Base-by-base conservation (phyloP, 2,888 invertebrate genomes). In the Ommatoiulus sabulosus region DNA sequence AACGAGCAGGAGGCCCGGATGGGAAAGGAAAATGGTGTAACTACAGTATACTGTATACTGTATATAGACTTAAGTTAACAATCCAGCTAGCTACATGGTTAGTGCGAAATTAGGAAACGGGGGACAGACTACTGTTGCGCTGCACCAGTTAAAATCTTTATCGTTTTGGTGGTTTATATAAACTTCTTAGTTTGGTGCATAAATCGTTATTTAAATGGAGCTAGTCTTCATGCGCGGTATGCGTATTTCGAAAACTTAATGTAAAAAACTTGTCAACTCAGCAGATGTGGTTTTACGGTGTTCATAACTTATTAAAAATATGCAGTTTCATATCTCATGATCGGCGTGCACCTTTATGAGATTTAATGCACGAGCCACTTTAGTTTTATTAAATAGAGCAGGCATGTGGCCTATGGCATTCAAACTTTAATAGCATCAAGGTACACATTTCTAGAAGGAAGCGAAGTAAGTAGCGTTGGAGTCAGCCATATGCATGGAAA, bases 351-450 rank as follows among this genome's bases (percentile, higher is more conserved):
- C 80, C 80, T 80, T 80, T 80, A 35, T 35, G 35, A 80, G 35
- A 80, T 35, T 80, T 35, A 24, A 80, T 80, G 80, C 80, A 0
- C 80, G 15, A 80, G 35, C 80, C 80, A 80, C 80, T 80, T 80
- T 80, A 15, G 35, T 35, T 80, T 35, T 80, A 80, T 80, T 80
- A 80, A 80, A 80, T 80, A 35, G 35, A 12, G 80, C 80, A 35
- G 80, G 80, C 35, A 35, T 80, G 35, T 80, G 80, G 80, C 80
- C 80, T 35, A 80, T 80, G 80, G 80, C 80, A 80, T 80, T 80
- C 12, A 43, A 12, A 35, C 80, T 80, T 80, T 80, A 80, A 80
- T 80, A 35, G 24, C 35, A 4, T 0, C 35, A 80, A 43, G 80
- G 80, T 80, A 72, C 24, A 24, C 24, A 24, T 72, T 12, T 52